phyloP scores from a whole-genome alignment of 2,113 vertebrate species.

The Murina feae region DNA sequence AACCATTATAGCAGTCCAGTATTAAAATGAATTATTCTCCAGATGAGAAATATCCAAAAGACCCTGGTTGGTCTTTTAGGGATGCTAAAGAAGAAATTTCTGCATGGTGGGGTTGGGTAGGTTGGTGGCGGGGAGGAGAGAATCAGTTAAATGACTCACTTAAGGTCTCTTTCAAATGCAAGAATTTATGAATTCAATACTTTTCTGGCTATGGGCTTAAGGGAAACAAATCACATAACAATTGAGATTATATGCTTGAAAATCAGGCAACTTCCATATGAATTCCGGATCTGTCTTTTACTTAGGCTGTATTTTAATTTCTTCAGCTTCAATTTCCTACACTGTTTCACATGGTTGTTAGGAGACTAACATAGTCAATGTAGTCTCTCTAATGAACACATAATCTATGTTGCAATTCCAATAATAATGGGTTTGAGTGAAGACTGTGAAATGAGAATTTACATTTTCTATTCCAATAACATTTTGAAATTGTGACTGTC shows the following conservation, averaged over 20 bases:
- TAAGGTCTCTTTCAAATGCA: constrained; percentile 20
- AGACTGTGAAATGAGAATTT: not conserved
- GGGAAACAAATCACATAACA: not conserved
- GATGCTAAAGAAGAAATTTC: not conserved
- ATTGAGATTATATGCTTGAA: not conserved
- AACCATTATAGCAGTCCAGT: not conserved
- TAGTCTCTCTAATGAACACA: not conserved
- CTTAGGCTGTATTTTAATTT: not conserved
- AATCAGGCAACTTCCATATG: not conserved
- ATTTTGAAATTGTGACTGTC: not conserved
- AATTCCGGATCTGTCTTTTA: constrained; percentile 20
- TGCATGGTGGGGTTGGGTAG: not conserved
- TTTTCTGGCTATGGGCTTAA: not conserved
- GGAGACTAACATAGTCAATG: not conserved
- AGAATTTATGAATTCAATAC: not conserved
- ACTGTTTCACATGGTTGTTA: not conserved
- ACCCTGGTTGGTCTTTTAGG: not conserved
- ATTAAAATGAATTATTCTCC: not conserved
- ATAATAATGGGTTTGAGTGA: not conserved
- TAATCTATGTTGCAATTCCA: not conserved
- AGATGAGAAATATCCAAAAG: not conserved
- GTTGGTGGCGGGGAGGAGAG: fast-evolving
- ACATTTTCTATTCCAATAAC: not conserved
- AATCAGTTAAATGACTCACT: not conserved
- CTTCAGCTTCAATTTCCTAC: not conserved